Percentiles rank a stretch among this genome's conserved stretches.
These are phyloP conservation scores for Sclerurus mexicanus DNA, from an alignment of 2,113 vertebrate species.

Conservation along the genomic window DNA sequence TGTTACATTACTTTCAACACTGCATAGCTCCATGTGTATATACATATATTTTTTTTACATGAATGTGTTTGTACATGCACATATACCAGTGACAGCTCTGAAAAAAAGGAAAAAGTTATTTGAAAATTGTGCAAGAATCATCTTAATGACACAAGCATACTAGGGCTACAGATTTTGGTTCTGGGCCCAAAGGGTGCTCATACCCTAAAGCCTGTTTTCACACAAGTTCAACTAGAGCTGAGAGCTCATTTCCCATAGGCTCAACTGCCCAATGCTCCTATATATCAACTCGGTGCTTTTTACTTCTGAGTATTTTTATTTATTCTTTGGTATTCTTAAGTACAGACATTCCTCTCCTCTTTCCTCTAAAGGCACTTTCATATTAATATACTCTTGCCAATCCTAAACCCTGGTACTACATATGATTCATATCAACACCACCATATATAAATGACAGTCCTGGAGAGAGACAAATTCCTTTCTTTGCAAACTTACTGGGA, in stretches of 20 bases:
- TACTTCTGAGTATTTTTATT: not conserved
- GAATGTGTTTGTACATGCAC: too few species aligned
- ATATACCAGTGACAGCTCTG: not conserved
- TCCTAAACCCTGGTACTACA: not conserved
- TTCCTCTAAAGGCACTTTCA: not conserved
- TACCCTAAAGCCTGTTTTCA: not conserved
- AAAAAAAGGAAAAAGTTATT: too few species aligned
- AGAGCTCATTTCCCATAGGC: not conserved
- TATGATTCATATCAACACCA: not conserved
- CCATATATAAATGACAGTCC: not conserved
- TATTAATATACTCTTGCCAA: not conserved
- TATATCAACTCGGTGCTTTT: not conserved
- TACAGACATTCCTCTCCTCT: not conserved
- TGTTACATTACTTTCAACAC: not conserved
- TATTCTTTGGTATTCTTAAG: not conserved
- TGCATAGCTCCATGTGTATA: rapidly evolving
- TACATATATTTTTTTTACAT: not conserved
- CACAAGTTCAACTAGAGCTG: not conserved
- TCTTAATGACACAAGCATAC: not conserved
- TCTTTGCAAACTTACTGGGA: not conserved
- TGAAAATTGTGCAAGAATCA: not conserved
- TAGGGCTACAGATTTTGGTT: not conserved
- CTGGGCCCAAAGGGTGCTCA: not conserved
- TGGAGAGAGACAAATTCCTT: not conserved
- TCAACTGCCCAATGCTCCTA: not conserved